phyloP scores from a whole-genome alignment of 2,888 invertebrate genomes.

The Carpatolechia fugitivella region DNA sequence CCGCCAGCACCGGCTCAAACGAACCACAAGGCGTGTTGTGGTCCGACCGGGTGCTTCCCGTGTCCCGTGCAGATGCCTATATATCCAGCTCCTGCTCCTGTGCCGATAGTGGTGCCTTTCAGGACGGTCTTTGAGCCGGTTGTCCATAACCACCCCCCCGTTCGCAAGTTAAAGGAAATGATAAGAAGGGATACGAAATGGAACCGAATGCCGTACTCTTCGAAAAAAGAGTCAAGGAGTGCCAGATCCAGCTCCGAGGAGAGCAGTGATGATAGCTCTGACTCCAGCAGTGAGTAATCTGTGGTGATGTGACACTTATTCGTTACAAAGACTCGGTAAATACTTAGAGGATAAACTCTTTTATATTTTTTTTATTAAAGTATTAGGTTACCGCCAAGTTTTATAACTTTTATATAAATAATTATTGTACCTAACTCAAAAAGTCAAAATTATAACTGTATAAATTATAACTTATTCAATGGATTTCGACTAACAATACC shows the following conservation, averaged over 20 bases:
- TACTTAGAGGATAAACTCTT: neutral
- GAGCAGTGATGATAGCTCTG: neutral
- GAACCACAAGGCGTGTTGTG: neutral
- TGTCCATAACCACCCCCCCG: slow-evolving; percentile 56
- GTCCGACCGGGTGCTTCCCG: neutral
- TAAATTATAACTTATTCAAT: no score
- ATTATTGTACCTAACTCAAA: no score
- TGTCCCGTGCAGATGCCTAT: slow-evolving; percentile 2
- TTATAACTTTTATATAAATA: no score
- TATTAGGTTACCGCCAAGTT: no score
- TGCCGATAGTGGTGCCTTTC: slow-evolving; percentile 7
- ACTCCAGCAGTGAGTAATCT: neutral
- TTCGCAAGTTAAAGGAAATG: slow-evolving; percentile 39
- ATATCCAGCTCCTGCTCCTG: slow-evolving; percentile 1
- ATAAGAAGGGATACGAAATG: slow-evolving; percentile 31
- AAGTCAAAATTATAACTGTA: no score
- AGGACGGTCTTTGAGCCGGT: slow-evolving; percentile 53
- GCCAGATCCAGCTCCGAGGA: neutral
- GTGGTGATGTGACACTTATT: no score
- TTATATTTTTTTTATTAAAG: neutral
- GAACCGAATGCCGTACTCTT: neutral
- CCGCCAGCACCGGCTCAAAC: neutral
- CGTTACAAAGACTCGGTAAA: no score
- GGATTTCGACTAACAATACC: no score
- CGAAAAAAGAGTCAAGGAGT: neutral